phyloP scores from a whole-genome alignment of 1,140 invertebrate genomes.

The Sitobion miscanthi region DNA sequence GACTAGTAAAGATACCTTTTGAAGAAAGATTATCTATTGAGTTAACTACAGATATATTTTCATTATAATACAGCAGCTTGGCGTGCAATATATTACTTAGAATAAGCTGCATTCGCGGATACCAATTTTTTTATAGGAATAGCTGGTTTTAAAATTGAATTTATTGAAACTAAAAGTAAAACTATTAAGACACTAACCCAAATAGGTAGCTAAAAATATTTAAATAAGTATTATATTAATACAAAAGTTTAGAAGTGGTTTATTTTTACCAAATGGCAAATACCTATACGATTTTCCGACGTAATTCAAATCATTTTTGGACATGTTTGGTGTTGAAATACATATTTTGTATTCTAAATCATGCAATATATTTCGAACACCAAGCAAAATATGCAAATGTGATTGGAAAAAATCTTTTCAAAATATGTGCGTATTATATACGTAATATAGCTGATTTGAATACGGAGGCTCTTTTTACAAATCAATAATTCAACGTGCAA shows the following conservation, averaged over 20 bases:
- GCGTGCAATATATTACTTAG: background rate
- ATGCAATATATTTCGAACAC: background rate
- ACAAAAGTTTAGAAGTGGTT: background rate
- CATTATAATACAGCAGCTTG: background rate
- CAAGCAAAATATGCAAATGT: background rate
- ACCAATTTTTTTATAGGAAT: background rate
- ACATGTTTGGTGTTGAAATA: background rate
- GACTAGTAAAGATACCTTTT: background rate
- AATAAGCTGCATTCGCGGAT: background rate
- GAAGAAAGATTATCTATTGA: background rate
- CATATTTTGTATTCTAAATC: background rate
- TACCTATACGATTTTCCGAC: background rate
- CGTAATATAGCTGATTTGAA: background rate
- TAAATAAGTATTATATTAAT: background rate
- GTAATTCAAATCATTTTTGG: background rate
- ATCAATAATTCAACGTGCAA: background rate
- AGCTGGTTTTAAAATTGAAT: background rate
- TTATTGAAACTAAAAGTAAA: background rate
- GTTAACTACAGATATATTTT: background rate
- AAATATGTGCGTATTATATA: background rate
- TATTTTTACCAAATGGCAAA: background rate
- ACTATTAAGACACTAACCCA: no score
- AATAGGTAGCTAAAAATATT: no score
- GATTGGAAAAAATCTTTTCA: background rate
- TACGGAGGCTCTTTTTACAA: background rate